Evolutionary conservation across 2,797 vertebrate species (phyloP), one percentile per base, ranked within the genome.

Genomic region (Pygocentrus nattereri): DNA sequence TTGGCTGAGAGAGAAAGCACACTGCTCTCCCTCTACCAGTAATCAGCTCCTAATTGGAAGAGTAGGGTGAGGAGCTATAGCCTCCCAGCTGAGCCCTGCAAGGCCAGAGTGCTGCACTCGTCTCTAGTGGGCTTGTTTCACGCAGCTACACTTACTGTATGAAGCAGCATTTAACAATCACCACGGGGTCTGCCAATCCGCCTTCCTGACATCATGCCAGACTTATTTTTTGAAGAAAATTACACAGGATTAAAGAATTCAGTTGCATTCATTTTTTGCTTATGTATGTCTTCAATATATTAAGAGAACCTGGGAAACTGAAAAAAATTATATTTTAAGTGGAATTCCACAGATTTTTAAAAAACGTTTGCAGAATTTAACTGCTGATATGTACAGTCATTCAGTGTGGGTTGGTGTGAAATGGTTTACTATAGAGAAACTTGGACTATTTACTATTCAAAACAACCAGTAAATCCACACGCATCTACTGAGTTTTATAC

Each of bases 1-100:
- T 84, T 81, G 65, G 75, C 44, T 38, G 77, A 76, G 72, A 50
- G 61, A 56, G 72, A 23, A 67, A 71, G 69, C 76, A 80, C 56
- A 77, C 81, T 27, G 77, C 52, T 82, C 80, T 49, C 41, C 58
- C 74, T n/a, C 75, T 44, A 56, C 67, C 76, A 52, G 30, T 72
- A 82, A 85, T 82, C 76, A 85, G 71, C 61, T 72, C 44, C 44
- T 56, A 82, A 73, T 77, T 85, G 44, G 31, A 52, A 23, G 47
- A 76, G 61, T 47, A 23, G 27, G 30, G 59, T 50, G 76, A 78
- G 68, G 49, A 21, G 49, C 54, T 71, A 54, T 38, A 61, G 67
- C 59, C 70, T 50, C 27, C 25, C 77, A 61, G 67, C 54, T 79
- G 64, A 13, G 27, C 64, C 68, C 41, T 49, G 5, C 6, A 59